Evolutionary conservation across 2,797 vertebrate genomes (phyloP), one percentile per base, ranked within the genome.

Genomic region (Harpagifer antarcticus): DNA sequence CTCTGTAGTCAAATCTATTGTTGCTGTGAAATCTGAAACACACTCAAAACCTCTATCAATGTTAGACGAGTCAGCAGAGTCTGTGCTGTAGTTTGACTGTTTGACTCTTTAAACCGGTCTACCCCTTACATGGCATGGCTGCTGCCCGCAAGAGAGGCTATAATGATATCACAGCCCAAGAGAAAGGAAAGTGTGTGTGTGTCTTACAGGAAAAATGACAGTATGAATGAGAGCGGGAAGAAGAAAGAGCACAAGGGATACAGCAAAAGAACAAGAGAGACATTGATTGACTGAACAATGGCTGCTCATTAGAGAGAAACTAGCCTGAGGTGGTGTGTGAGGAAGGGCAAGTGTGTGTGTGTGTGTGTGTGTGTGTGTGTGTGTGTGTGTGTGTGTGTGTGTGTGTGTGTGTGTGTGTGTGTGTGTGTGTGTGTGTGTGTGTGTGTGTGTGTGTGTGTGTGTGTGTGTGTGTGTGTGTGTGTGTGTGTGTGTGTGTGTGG

Each of bases 211-310:
- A 33, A 9, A 56, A 62, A n/a, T 13, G 55, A 71, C 45, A 40
- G 50, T 14, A 62, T 74, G 61, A 87, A 76, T 81, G 47, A 81
- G 63, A 68, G 15, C 17, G 53, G 74, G 72, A 53, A 56, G 16
- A 70, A 61, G 27, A 64, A 15, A 58, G 50, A 68, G 71, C 44
- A 72, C 33, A n/a, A 52, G 70, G 52, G 59, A 69, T 69, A 81
- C 66, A 81, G 69, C 63, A 33, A 43, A 1, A 65, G 78, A 84
- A 82, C 72, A 85, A 80, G 52, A 76, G 79, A 72, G 72, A 86
- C 74, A 78, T 72, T 81, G 83, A 85, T 88, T 85, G 84, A 87
- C 86, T 86, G 82, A 85, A 89, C 82, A 85, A 90, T 77, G 71
- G 74, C 52, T 73, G 64, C 76, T 83, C 80, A 85, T 91, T 87